Percentiles rank a stretch among this genome's conserved stretches.
phyloP scores from a whole-genome alignment of 2,113 vertebrate species.

The Trematocara variabile region DNA sequence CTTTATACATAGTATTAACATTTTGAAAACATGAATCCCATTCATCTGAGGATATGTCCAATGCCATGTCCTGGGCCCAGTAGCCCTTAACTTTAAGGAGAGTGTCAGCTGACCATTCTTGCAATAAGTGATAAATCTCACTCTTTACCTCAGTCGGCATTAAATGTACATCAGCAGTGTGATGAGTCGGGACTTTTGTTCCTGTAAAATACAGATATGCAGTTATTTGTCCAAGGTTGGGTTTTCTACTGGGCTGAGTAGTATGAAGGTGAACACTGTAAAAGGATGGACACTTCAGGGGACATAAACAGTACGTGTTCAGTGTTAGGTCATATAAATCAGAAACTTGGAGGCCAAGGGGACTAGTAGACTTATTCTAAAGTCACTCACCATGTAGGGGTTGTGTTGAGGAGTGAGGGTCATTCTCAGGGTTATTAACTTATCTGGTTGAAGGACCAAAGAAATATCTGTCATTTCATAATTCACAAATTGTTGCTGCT shows the following conservation, averaged over 20 bases:
- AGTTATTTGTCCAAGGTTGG: too few relatives aligned
- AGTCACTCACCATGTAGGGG: not conserved
- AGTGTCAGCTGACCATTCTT: too few relatives aligned
- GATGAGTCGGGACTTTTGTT: too few relatives aligned
- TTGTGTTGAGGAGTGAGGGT: not conserved
- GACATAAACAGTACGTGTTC: not conserved
- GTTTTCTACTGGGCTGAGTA: not conserved
- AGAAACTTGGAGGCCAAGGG: not conserved
- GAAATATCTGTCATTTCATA: not conserved
- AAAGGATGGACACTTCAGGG: not conserved
- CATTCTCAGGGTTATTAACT: not conserved
- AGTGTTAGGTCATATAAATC: not conserved
- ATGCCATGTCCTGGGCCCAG: too few relatives aligned
- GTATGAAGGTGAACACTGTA: not conserved
- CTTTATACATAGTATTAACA: too few relatives aligned
- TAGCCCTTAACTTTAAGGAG: too few relatives aligned
- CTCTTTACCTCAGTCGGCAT: too few relatives aligned
- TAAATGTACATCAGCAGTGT: too few relatives aligned
- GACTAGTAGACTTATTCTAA: not conserved
- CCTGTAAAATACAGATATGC: too few relatives aligned
- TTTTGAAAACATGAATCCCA: too few relatives aligned
- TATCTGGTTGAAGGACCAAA: not conserved
- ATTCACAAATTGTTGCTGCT: not conserved
- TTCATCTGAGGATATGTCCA: too few relatives aligned
- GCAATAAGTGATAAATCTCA: too few relatives aligned